Percentiles rank a stretch among this genome's conserved stretches.
Evolutionary conservation across 2,113 vertebrate species (phyloP).

Genomic region (Laticauda laticaudata): DNA sequence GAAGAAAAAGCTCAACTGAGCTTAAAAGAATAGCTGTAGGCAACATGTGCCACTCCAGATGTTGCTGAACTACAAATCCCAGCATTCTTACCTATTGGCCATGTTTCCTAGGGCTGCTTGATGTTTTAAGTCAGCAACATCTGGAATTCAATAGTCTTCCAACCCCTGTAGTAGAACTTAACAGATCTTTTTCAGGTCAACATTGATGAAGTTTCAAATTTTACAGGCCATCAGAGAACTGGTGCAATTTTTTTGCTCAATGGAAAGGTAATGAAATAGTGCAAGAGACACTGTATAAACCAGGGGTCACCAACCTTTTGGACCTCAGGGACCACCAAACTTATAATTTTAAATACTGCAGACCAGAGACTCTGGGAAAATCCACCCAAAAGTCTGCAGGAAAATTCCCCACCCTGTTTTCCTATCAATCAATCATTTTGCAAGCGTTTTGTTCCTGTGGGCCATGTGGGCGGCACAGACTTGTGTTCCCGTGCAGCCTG

Average conservation of each 20-base stretch:
- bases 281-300: not conserved
- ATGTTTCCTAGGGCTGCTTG: not conserved
- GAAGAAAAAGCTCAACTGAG: not conserved
- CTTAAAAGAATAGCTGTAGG: not conserved
- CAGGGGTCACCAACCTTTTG: too few relatives aligned
- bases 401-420: too few relatives aligned
- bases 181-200: not conserved
- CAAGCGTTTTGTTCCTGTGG: too few relatives aligned
- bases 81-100: not conserved
- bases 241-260: conserved; percentile 6
- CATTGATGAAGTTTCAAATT: not conserved
- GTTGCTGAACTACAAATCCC: not conserved
- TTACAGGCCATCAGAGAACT: conserved; percentile 10
- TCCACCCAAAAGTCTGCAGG: too few relatives aligned
- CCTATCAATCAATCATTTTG: too few relatives aligned
- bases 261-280: not conserved
- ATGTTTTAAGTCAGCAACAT: not conserved
- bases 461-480: too few relatives aligned
- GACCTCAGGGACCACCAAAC: too few relatives aligned
- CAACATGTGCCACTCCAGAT: not conserved
- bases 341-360: too few relatives aligned
- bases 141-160: not conserved
- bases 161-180: not conserved
- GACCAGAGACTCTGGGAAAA: too few relatives aligned
- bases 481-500: too few relatives aligned